Percentiles rank a stretch among this genome's conserved stretches.
Conservation (phyloP, 2,888 invertebrate genomes). For the Lasioglossum malachurum region DNA sequence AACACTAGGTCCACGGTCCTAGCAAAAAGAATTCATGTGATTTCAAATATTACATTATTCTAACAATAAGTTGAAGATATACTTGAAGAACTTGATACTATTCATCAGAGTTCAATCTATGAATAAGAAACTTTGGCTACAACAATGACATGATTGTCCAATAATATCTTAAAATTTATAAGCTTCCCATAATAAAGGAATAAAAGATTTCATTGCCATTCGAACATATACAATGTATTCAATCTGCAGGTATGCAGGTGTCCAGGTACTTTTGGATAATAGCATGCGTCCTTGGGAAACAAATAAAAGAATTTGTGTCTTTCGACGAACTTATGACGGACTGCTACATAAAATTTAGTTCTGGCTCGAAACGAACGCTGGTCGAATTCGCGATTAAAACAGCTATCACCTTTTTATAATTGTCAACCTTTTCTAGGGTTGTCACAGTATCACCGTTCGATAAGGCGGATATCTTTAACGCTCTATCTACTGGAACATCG, state of each 20-base stretch:
- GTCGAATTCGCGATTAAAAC: slow-evolving; percentile 10
- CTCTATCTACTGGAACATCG: background rate
- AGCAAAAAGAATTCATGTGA: too few species aligned
- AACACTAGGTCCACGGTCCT: background rate
- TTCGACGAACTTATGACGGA: background rate
- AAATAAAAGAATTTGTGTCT: slow-evolving; percentile 37
- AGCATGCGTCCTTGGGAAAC: background rate
- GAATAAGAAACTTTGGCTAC: too few species aligned
- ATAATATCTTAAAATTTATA: too few species aligned
- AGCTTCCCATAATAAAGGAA: too few species aligned
- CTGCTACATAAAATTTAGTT: background rate
- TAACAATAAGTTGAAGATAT: too few species aligned
- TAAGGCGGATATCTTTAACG: background rate
- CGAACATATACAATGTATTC: too few species aligned
- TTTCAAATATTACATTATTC: too few species aligned
- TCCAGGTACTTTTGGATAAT: background rate
- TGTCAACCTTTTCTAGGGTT: background rate
- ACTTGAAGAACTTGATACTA: too few species aligned
- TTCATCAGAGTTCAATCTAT: too few species aligned
- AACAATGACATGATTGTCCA: too few species aligned
- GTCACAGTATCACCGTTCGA: background rate
- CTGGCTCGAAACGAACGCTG: background rate
- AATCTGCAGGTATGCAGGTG: background rate
- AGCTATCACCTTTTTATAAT: background rate
- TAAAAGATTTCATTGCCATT: too few species aligned